Evolutionary conservation across 2,888 invertebrate genomes (phyloP).

Genomic region (Sepiola atlantica): DNA sequence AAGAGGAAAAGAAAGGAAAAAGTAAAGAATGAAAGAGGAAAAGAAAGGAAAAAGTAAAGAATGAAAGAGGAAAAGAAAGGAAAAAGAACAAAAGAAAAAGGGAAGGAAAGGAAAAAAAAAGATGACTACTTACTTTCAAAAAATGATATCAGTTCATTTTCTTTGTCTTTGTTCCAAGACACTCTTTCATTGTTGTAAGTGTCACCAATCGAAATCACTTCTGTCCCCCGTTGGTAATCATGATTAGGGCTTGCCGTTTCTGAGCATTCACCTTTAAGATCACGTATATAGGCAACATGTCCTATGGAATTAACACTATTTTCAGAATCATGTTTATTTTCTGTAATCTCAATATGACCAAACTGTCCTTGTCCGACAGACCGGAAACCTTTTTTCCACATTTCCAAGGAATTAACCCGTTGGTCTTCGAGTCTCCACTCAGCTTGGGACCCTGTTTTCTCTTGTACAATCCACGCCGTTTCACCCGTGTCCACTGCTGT

Average conservation of each 20-base stretch:
- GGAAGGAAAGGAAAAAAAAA: background rate
- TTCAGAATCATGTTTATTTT: background rate
- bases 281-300: slow-evolving; percentile 20
- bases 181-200: slow-evolving; percentile 22
- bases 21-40: no score
- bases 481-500: background rate
- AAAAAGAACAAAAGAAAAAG: no score
- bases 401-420: background rate
- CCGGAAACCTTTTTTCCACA: slow-evolving; percentile 14
- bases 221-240: background rate
- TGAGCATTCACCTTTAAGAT: background rate
- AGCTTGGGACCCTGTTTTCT: background rate
- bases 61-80: no score
- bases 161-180: slow-evolving; percentile 37
- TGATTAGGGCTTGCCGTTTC: background rate
- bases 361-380: background rate
- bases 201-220: background rate
- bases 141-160: slow-evolving; percentile 41
- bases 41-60: no score
- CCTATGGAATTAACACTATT: background rate
- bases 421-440: slow-evolving; percentile 36
- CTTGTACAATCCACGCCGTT: background rate
- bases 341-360: background rate
- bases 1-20: no score
- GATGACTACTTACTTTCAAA: slow-evolving; percentile 24